Evolutionary conservation across 2,113 vertebrate species (phyloP).

Genomic region (Capricornis sumatraensis): DNA sequence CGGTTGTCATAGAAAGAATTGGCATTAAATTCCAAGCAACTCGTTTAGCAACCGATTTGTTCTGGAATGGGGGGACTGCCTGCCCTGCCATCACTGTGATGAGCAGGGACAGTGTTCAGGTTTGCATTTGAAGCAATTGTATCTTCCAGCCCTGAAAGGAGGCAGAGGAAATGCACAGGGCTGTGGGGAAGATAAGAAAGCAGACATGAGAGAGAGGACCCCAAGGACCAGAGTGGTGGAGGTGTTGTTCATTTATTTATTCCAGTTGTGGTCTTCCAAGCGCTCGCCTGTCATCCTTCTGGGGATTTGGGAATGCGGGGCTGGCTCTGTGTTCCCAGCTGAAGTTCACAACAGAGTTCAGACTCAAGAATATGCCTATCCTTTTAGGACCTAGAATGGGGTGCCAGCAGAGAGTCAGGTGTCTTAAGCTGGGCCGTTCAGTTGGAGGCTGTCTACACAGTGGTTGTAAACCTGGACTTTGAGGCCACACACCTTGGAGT

Average conservation of each 20-base stretch:
- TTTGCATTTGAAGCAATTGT: not conserved
- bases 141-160: not conserved
- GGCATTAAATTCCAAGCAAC: not conserved
- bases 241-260: not conserved
- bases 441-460: not conserved
- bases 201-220: fast-evolving
- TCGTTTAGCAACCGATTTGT: not conserved
- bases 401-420: not conserved
- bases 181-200: not conserved
- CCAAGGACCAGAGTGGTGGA: not conserved
- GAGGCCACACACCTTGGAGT: not conserved
- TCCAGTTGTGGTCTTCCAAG: not conserved
- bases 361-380: not conserved
- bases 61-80: not conserved
- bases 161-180: not conserved
- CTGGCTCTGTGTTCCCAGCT: not conserved
- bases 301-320: not conserved
- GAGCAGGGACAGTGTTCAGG: not conserved
- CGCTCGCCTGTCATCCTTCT: not conserved
- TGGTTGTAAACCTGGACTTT: not conserved
- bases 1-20: constrained; percentile 9
- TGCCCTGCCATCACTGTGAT: not conserved
- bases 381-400: not conserved
- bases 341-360: not conserved
- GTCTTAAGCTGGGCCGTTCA: not conserved